phyloP scores from a whole-genome alignment of 2,888 invertebrate species.

The Hipparchia semele region DNA sequence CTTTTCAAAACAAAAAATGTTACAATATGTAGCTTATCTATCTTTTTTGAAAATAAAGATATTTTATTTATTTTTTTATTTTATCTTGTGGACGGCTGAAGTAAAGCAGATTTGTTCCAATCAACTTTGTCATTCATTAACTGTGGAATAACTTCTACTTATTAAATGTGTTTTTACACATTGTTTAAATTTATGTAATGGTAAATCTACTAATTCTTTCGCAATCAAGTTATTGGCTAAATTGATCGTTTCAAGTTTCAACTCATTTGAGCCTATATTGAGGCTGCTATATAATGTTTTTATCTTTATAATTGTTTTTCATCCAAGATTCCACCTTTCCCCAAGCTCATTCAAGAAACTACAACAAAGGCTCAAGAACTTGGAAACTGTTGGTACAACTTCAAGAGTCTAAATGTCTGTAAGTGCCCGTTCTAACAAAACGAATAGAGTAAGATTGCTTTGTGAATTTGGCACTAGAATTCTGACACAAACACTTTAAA shows the following conservation, averaged over 20 bases:
- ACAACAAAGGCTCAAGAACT: constrained; percentile 7
- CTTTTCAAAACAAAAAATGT: no score
- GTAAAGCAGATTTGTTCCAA: no score
- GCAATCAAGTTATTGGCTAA: neutral
- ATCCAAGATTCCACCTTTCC: neutral
- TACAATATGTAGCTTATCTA: no score
- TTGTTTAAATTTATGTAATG: no score
- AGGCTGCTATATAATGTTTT: neutral
- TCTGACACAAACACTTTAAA: neutral
- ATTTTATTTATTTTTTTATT: no score
- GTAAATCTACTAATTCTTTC: no score
- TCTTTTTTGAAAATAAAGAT: no score
- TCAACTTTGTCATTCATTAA: no score
- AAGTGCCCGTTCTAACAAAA: neutral
- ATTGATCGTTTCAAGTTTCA: neutral
- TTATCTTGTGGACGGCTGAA: no score
- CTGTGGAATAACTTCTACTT: no score
- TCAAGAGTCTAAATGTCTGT: constrained; percentile 5
- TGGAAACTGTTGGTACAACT: neutral
- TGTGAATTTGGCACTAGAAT: neutral
- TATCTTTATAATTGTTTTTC: neutral
- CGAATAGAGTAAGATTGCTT: neutral
- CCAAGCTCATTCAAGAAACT: constrained; percentile 4
- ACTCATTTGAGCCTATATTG: neutral
- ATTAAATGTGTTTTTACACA: no score